Evolutionary conservation across 2,113 vertebrate genomes (phyloP).

Genomic region (Pholis gunnellus): DNA sequence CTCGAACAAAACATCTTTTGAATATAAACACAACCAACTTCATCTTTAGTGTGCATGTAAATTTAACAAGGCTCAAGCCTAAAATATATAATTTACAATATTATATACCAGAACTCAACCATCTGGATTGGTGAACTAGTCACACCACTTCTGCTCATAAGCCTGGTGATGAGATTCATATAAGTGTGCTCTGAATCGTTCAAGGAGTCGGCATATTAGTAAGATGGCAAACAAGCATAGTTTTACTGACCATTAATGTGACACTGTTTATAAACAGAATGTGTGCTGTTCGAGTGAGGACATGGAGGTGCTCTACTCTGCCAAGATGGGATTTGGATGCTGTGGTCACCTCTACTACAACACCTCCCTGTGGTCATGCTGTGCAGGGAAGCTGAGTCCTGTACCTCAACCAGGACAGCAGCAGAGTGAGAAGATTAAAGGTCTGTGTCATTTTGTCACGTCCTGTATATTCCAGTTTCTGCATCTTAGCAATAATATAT

Average conservation of each 20-base stretch:
- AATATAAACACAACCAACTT: background rate
- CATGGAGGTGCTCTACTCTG: conserved; percentile 28
- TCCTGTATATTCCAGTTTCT: background rate
- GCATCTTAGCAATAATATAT: background rate
- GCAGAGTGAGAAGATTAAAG: rapidly evolving
- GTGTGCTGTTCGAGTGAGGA: conserved; percentile 56
- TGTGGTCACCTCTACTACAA: conserved; percentile 64
- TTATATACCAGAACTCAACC: background rate
- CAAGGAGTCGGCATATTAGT: background rate
- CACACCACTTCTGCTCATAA: background rate
- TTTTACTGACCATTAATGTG: background rate
- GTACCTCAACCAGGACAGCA: background rate
- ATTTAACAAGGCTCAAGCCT: background rate
- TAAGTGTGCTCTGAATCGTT: background rate
- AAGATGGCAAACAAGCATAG: background rate
- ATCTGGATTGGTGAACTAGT: background rate
- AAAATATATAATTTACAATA: background rate
- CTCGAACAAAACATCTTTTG: background rate
- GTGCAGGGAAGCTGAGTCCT: background rate
- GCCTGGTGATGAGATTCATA: background rate
- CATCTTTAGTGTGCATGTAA: background rate
- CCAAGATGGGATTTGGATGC: conserved; percentile 24
- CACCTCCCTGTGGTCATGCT: conserved; percentile 60
- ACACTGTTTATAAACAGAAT: background rate
- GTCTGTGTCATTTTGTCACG: conserved; percentile 1